Evolutionary conservation across 2,888 invertebrate genomes (phyloP).

Genomic region (Phlogophora meticulosa): DNA sequence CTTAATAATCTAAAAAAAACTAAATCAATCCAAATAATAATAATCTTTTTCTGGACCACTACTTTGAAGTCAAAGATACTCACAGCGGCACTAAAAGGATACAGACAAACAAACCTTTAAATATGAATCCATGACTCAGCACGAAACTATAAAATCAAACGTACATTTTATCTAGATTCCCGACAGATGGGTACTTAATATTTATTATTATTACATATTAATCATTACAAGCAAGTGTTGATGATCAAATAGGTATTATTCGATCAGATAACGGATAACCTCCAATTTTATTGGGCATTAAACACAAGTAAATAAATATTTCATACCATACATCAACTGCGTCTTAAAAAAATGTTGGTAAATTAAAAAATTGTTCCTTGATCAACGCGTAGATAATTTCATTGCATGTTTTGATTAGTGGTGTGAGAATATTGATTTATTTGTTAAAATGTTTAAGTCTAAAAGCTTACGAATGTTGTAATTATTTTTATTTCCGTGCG

Average conservation of each 20-base stretch:
- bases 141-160: conserved; percentile 8
- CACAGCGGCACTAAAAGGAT: no score
- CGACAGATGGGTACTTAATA: conserved; percentile 14
- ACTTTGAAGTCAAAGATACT: no score
- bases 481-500: conserved; percentile 30
- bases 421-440: conserved; percentile 51
- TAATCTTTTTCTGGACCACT: no score
- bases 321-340: conserved; percentile 42
- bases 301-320: conserved; percentile 56
- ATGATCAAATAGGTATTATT: conserved; percentile 60
- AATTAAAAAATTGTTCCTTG: conserved; percentile 56
- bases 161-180: conserved; percentile 16
- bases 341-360: conserved; percentile 23
- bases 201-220: conserved; percentile 42
- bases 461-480: background rate
- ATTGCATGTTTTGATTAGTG: conserved; percentile 52
- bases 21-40: no score
- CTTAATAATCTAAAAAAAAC: no score
- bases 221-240: conserved; percentile 44
- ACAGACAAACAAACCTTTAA: background rate
- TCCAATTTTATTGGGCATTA: conserved; percentile 57
- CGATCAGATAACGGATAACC: conserved; percentile 62
- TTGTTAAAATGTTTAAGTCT: conserved; percentile 19
- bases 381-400: conserved; percentile 58
- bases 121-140: background rate